Evolutionary conservation across 2,113 vertebrate species (phyloP), one percentile per base, ranked within the genome.

Genomic region (Dascyllus trimaculatus): DNA sequence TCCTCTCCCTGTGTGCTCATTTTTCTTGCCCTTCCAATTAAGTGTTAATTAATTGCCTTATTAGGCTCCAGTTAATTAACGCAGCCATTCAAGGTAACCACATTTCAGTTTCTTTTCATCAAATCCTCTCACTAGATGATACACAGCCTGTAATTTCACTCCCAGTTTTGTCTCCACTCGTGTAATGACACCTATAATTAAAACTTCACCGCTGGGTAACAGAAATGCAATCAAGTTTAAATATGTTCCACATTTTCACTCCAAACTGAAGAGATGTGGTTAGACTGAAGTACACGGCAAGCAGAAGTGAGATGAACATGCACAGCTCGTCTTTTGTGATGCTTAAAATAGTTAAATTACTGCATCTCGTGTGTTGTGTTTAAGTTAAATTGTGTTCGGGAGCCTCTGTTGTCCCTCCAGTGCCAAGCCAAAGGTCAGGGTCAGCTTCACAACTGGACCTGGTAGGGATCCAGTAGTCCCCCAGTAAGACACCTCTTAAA

Each of bases 41-140:
- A 85, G 67, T 15, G 29, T 11, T 77, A 80, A 89, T 87, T 85
- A 90, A 85, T 85, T 76, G 61, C 53, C 66, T 86, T 81, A 80
- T 83, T 86, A 66, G 58, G 29, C 60, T 65, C 52, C 51, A 78
- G 67, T 87, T 83, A 86, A 88, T 90, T 78, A 75, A 40, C 7
- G 48, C 72, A 78, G 60, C 68, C 15, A 18, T 19, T 66, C 53
- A 54, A 62, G 66, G 56, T 67, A 78, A 85, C 75, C 48, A 53
- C 65, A 73, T 35, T 48, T 59, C 35, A 38, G n/a, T 74, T 35
- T 75, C 18, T 46, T 22, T 48, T 14, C 24, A 56, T 52, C 75
- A 56, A 10, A 54, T 58, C n/a, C 52, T 1, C 32, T 21, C 68
- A 58, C 48, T 35, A n/a, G 53, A 52, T 40, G 22, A 68, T 29